Percentiles rank a stretch among this genome's conserved stretches.
Conservation (phyloP, 2,797 vertebrate species). For the Synanceia verrucosa region DNA sequence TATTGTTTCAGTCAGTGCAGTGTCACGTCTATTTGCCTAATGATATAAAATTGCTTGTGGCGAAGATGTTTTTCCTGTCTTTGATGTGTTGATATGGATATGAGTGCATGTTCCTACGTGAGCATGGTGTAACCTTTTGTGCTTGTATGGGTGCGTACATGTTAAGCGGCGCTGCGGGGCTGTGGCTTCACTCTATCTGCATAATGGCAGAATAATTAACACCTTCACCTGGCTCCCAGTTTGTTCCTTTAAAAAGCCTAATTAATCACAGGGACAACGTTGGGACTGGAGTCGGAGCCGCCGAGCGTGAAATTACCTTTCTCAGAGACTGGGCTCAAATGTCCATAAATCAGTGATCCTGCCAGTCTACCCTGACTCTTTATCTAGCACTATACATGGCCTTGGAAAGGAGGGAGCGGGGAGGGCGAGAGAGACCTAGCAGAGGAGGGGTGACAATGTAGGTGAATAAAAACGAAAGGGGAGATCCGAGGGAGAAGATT, state of each 20-base stretch:
- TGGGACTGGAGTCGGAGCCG: constrained; percentile 68
- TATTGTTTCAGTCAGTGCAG: constrained; percentile 4
- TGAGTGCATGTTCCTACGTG: constrained; percentile 14
- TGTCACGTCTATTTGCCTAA: background rate
- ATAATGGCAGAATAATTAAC: constrained; percentile 77
- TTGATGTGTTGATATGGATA: constrained; percentile 8
- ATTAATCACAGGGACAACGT: constrained; percentile 80
- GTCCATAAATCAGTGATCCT: constrained; percentile 81
- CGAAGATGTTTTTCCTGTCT: background rate
- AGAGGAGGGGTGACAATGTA: constrained; percentile 41
- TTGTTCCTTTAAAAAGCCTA: constrained; percentile 80
- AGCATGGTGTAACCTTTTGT: constrained; percentile 1
- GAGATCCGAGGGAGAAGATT: constrained; percentile 20
- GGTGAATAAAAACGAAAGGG: constrained; percentile 38
- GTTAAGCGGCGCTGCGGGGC: constrained; percentile 42
- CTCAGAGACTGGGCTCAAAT: constrained; percentile 72
- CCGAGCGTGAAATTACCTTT: constrained; percentile 86
- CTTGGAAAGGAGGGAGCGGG: constrained; percentile 40
- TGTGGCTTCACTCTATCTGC: constrained; percentile 68
- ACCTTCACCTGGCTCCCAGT: constrained; percentile 81
- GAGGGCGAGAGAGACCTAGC: constrained; percentile 45
- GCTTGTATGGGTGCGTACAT: background rate
- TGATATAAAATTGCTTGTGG: background rate
- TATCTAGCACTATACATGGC: constrained; percentile 60
- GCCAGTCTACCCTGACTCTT: constrained; percentile 66